Base-by-base conservation (phyloP, 2,888 invertebrate species). In the Hedychridium roseum region DNA sequence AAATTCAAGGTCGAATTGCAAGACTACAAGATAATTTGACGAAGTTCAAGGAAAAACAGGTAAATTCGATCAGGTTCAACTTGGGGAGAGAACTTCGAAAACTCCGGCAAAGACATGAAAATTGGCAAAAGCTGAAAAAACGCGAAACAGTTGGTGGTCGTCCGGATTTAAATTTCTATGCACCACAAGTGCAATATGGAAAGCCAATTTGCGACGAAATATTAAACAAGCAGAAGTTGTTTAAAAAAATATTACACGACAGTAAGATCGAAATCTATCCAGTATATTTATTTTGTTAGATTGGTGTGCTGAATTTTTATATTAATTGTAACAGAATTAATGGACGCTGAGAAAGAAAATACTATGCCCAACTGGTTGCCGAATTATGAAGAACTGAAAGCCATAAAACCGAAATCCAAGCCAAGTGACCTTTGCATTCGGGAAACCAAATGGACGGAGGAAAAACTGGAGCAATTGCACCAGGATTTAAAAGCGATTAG, bases 371-470 rank as follows among this genome's bases (percentile, higher is more conserved):
- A 74, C 0, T 84, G 84, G 84, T 70, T 86, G 32, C 74, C 78
- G 3, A 67, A 64, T 14, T 74, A 74, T 1, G 81, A 85, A 34
- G 82, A 83, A 15, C 81, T 83, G 0, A 80, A 80, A 52, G 74
- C 79, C 39, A 71, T 80, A 1, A 80, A 76, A 47, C 68, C 72
- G 4, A 64, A 56, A 42, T 44, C 50, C 35, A 65, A 60, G 42
- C 41, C 55, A 2, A 54, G 57, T 18, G 68, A 70, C 43, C 73
- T 87, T 1, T 88, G 88, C 67, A 80, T 84, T 37, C 73, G 85
- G 11, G 83, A 85, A 74, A 86, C 86, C 1, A 85, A 84, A 74
- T 88, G 87, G 87, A 86, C 85, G 23, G 84, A 85, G 17, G 82
- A 84, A 57, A 85, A 86, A 57, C 60, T 88, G 36, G 82, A 82